Percentiles rank a stretch among this genome's conserved stretches.
These are phyloP conservation scores for Fistularia commersonii DNA, from an alignment of 2,797 vertebrate genomes.

Conservation along the genomic window DNA sequence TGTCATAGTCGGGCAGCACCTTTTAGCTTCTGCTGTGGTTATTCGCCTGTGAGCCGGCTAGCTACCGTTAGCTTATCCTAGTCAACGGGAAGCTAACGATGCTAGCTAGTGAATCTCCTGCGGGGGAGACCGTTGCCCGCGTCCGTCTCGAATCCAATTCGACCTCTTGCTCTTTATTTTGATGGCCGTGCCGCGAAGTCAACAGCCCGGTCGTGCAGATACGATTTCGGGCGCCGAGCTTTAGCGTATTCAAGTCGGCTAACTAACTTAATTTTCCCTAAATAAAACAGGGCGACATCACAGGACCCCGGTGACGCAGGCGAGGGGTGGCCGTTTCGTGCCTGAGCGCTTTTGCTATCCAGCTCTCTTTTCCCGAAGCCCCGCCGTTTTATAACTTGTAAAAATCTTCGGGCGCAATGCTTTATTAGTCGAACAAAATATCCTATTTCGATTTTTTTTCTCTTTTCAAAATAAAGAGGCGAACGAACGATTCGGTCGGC, in stretches of 20 bases:
- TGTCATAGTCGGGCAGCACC: neutral
- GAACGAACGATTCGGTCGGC: too few species aligned
- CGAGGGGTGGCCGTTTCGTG: constrained; percentile 1
- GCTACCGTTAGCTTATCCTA: constrained; percentile 29
- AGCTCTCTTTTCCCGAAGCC: neutral
- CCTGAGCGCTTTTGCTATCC: constrained; percentile 34
- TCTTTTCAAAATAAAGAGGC: too few species aligned
- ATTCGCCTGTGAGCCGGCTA: constrained; percentile 27
- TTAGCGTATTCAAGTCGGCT: neutral
- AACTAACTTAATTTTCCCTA: constrained; percentile 2
- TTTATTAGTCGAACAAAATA: too few species aligned
- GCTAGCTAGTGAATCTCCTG: constrained; percentile 7
- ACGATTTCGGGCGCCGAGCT: too few species aligned
- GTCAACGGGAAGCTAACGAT: constrained; percentile 14
- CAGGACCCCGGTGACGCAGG: constrained; percentile 35
- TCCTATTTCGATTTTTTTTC: too few species aligned
- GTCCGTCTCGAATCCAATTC: neutral
- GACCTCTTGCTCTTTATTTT: neutral
- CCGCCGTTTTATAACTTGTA: neutral
- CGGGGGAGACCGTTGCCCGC: neutral
- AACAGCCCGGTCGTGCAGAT: too few species aligned
- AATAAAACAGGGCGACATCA: constrained; percentile 19
- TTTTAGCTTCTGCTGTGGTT: constrained; percentile 23
- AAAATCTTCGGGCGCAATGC: too few species aligned
- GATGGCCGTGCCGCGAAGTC: too few species aligned